These are phyloP conservation scores for Spialia ferax DNA, from an alignment of 2,888 invertebrate genomes.

Conservation along the genomic window DNA sequence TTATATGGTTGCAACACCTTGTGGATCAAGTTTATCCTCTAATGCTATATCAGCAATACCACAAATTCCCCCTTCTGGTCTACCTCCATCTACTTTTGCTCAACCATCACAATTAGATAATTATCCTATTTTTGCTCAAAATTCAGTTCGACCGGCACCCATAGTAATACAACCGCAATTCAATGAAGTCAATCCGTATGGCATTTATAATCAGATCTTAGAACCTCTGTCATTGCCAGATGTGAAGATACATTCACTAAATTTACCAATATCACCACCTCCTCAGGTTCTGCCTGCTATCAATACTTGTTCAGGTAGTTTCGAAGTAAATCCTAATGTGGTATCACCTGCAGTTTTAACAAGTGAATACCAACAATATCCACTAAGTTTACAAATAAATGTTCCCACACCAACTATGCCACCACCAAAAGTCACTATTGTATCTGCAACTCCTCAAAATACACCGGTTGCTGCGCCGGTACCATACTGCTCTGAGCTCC, in stretches of 20 bases:
- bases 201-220: slow-evolving; percentile 24
- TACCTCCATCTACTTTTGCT: slow-evolving; percentile 14
- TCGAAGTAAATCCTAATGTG: slow-evolving; percentile 39
- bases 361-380: slow-evolving; percentile 45
- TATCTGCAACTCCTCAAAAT: slow-evolving; percentile 47
- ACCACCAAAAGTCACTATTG: slow-evolving; percentile 54
- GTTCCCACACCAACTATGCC: slow-evolving; percentile 56
- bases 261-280: slow-evolving; percentile 40
- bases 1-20: slow-evolving; percentile 16
- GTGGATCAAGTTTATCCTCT: background rate
- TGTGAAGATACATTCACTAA: slow-evolving; percentile 14
- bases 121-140: slow-evolving; percentile 39
- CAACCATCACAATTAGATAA: slow-evolving; percentile 44
- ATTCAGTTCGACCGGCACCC: slow-evolving; percentile 41
- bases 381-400: slow-evolving; percentile 62
- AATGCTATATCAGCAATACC: slow-evolving; percentile 4
- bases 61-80: slow-evolving; percentile 9
- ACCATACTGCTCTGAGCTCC: slow-evolving; percentile 33
- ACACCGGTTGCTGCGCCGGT: slow-evolving; percentile 28
- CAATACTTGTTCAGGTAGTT: slow-evolving; percentile 25
- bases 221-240: slow-evolving; percentile 32
- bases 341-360: slow-evolving; percentile 31
- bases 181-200: slow-evolving; percentile 24
- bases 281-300: slow-evolving; percentile 34
- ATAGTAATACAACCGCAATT: slow-evolving; percentile 41